Evolutionary conservation across 2,888 invertebrate genomes (phyloP), one percentile per base, ranked within the genome.

Genomic region (Phymatocera aterrima): DNA sequence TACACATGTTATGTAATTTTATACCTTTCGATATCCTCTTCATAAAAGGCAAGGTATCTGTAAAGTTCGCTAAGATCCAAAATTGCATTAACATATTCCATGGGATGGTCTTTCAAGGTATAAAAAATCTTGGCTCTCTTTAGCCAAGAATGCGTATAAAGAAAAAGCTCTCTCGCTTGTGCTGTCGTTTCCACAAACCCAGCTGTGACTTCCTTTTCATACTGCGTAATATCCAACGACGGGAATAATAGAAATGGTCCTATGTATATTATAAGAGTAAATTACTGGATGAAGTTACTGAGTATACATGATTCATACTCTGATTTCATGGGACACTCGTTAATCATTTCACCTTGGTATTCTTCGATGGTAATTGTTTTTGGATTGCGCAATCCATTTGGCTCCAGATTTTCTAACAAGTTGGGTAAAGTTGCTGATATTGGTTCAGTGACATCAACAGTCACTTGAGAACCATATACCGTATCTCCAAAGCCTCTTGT

Each of bases 31-130:
- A 94, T 91, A 85, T 94, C 94, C 51, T 92, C 91, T 88, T 96
- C 96, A 90, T 95, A 96, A 88, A 95, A 95, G 0, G 95, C 93
- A 75, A 96, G 90, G 84, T 93, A 92, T 83, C 94, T 93, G 86
- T 94, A 95, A 15, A 95, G 88, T 83, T 94, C 94, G 57, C 94
- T 95, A 61, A 93, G 87, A 85, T 94, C 93, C 81, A 94, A 86
- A 1, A 93, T 92, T 79, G 93, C 92, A 60, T 93, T 93, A 77
- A 94, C 92, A 83, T 93, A 93, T 82, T 93, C 93, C 46, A 93
- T 91, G 0, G 93, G 92, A 84, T 92, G 92, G 82, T 93, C 92
- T 79, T 93, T 92, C 60, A 94, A 91, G 78, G 93, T 93, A 81
- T 93, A 94, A 85, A 92, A 93, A 77, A 92, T 90, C 81, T 93